Conservation (phyloP, 2,888 invertebrate genomes). For the Drosophila dives region DNA sequence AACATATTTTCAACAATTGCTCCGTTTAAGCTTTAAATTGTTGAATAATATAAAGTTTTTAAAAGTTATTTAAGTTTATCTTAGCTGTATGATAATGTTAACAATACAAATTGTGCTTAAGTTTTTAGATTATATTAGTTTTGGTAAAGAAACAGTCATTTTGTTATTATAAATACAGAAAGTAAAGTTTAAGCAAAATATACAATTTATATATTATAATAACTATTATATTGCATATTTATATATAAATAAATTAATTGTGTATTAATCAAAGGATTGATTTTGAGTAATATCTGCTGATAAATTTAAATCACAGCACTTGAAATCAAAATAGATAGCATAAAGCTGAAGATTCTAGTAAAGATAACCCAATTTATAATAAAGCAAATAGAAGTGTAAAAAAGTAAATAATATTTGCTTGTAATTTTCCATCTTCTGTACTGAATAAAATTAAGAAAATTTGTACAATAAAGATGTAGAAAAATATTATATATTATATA, state of each 20-base stretch:
- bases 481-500: too few relatives aligned
- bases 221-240: too few relatives aligned
- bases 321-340: not conserved
- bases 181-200: not conserved
- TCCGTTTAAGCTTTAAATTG: not conserved
- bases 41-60: not conserved
- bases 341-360: not conserved
- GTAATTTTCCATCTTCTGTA: not conserved
- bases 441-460: not conserved
- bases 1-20: not conserved
- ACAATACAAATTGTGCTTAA: not conserved
- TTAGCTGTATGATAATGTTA: not conserved
- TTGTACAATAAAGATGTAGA: not conserved
- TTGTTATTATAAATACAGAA: not conserved
- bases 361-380: fast-evolving
- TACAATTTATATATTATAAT: too few relatives aligned
- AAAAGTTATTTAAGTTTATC: not conserved
- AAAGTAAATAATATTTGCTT: not conserved
- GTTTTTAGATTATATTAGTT: not conserved
- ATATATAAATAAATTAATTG: too few relatives aligned
- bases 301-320: too few relatives aligned
- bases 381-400: not conserved
- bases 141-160: not conserved
- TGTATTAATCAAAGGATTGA: not conserved
- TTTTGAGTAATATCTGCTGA: not conserved